Evolutionary conservation across 2,888 invertebrate species (phyloP), one percentile per base, ranked within the genome.

Genomic region (Cerceris ruficornis): DNA sequence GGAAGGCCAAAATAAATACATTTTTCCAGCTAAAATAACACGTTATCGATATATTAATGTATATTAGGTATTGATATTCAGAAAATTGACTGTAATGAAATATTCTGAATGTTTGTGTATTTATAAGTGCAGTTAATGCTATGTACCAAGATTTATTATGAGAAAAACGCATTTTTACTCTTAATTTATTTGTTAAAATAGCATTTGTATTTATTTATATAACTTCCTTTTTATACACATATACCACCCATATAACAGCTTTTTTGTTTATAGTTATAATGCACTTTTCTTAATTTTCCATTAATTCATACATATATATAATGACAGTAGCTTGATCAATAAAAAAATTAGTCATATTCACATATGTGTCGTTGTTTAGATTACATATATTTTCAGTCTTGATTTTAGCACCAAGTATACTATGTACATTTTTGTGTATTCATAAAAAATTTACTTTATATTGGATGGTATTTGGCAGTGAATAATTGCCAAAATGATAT

Each of bases 1-100:
- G 91, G 91, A 68, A 91, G 88, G 73, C 84, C 91, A 52, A 92
- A 91, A 70, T 92, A 85, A 84, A 61, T 39, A 28, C 64, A 9
- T 65, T 66, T 57, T 57, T 28, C 13, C 43, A 60, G 72, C 28
- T 64, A 57, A 58, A 14, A 28, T 1, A 55, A 46, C 17, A 42
- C 14, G 28, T 28, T 59, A 15, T 55, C 43, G 62, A 69, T 62
- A 52, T 39, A 1, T 8, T 8, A 8, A 57, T 54, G 28, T 28
- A 28, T 28, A 28, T 28, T 28, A 28, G 28, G 28, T 28, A 28
- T 4, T 28, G 28, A 28, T 28, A 28, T 4, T 28, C 28, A 28
- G 28, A 28, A 1, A 28, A 1, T 28, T 28, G 2, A 28, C 28
- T 28, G 28, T 2, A 28, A 28, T 28, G 28, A 28, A 28, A 28